phyloP scores from a whole-genome alignment of 2,113 vertebrate species.

The Peucedramus taeniatus region DNA sequence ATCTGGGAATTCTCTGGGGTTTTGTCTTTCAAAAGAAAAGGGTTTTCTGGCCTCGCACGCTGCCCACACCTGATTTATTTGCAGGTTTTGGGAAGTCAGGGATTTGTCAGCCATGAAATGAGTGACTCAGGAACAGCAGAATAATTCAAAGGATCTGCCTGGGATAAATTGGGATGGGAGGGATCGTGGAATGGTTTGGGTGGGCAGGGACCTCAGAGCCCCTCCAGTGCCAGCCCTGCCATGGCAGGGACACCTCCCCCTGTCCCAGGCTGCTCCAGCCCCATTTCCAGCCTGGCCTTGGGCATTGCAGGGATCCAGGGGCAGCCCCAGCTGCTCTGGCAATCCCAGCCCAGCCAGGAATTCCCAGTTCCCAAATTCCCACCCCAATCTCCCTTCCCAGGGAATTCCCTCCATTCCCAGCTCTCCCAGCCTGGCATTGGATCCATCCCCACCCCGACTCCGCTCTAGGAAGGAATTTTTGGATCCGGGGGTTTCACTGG shows the following conservation, averaged over 20 bases:
- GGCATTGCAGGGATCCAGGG: neutral
- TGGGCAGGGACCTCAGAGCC: neutral
- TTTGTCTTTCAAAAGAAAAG: no score
- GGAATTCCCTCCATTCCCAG: no score
- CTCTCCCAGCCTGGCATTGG: no score
- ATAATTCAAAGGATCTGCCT: neutral
- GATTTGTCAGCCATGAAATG: fast-evolving
- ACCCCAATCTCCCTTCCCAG: no score
- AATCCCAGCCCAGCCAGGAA: neutral
- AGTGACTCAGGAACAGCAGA: neutral
- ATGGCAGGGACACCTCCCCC: neutral
- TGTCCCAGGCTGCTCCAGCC: neutral
- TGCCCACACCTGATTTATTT: neutral
- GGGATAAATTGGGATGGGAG: neutral
- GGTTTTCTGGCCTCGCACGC: neutral
- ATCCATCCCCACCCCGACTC: no score
- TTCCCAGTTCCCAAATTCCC: no score
- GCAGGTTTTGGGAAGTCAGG: fast-evolving
- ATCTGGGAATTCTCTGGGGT: neutral
- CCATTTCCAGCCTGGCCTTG: neutral
- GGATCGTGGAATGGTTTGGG: fast-evolving
- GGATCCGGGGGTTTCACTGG: no score
- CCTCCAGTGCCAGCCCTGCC: neutral
- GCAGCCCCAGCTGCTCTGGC: neutral
- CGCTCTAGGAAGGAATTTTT: no score